These are phyloP conservation scores for Chiloscyllium plagiosum DNA, from an alignment of 2,113 vertebrate genomes.

Conservation along the genomic window DNA sequence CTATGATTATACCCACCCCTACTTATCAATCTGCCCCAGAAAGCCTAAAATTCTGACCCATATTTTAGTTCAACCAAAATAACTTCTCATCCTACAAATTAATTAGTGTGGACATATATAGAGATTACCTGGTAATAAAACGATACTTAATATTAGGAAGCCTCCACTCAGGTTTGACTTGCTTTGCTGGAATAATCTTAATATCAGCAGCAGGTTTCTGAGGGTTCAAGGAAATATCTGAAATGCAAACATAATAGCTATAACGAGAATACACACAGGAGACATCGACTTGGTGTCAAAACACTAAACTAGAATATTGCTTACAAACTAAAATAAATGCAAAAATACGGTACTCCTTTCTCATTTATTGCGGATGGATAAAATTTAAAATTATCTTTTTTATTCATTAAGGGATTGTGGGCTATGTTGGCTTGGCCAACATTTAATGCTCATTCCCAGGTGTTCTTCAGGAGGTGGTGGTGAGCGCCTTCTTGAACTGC, in stretches of 20 bases:
- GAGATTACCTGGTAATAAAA: constrained; percentile 70
- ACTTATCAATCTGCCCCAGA: too few species aligned
- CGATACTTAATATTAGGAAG: constrained; percentile 71
- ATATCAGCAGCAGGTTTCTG: constrained; percentile 66
- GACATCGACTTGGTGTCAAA: neutral
- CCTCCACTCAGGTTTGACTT: constrained; percentile 73
- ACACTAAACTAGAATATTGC: neutral
- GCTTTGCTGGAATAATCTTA: constrained; percentile 68
- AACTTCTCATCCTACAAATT: neutral
- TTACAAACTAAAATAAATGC: neutral
- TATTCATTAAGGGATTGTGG: too few species aligned
- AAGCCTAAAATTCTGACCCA: too few species aligned
- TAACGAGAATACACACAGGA: neutral
- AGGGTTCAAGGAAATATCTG: constrained; percentile 79
- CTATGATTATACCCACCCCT: too few species aligned
- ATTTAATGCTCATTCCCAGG: too few species aligned
- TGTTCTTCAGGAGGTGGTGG: too few species aligned
- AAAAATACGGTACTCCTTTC: neutral
- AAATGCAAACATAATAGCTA: constrained; percentile 39
- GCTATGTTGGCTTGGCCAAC: too few species aligned
- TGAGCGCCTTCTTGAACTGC: too few species aligned
- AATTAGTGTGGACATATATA: neutral
- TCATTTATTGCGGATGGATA: neutral
- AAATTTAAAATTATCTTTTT: neutral
- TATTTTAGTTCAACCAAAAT: neutral